These are phyloP conservation scores for Dysmachus trigonus DNA, from an alignment of 2,888 invertebrate genomes.

Conservation along the genomic window DNA sequence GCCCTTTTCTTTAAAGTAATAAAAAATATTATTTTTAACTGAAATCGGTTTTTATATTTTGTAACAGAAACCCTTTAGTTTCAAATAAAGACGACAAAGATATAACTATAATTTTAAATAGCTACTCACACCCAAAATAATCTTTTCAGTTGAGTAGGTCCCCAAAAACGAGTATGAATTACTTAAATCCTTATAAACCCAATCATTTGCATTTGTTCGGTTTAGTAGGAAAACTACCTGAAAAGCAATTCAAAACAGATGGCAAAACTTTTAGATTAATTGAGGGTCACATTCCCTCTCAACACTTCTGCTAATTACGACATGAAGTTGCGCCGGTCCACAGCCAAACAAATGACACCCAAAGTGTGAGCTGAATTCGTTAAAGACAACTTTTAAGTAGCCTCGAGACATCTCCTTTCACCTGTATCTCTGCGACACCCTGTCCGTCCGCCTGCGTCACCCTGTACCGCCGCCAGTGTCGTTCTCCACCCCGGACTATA, in stretches of 20 bases:
- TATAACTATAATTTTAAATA: not conserved
- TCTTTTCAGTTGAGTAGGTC: too few relatives aligned
- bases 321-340: not conserved
- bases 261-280: not conserved
- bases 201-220: not conserved
- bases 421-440: not conserved
- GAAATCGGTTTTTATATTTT: too few relatives aligned
- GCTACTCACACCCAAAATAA: too few relatives aligned
- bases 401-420: not conserved
- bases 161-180: not conserved
- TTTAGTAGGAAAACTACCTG: not conserved
- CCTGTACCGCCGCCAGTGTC: not conserved
- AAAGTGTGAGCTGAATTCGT: slow-evolving; percentile 21
- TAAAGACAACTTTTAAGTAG: slow-evolving; percentile 22
- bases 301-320: not conserved
- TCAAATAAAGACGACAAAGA: too few relatives aligned
- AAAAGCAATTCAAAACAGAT: not conserved
- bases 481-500: not conserved
- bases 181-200: not conserved
- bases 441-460: not conserved
- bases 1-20: too few relatives aligned
- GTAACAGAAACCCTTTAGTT: too few relatives aligned
- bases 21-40: too few relatives aligned
- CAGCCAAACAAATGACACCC: slow-evolving; percentile 7
- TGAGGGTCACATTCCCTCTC: not conserved